phyloP scores from a whole-genome alignment of 2,113 vertebrate genomes.

The Mesembrinibis cayennensis region DNA sequence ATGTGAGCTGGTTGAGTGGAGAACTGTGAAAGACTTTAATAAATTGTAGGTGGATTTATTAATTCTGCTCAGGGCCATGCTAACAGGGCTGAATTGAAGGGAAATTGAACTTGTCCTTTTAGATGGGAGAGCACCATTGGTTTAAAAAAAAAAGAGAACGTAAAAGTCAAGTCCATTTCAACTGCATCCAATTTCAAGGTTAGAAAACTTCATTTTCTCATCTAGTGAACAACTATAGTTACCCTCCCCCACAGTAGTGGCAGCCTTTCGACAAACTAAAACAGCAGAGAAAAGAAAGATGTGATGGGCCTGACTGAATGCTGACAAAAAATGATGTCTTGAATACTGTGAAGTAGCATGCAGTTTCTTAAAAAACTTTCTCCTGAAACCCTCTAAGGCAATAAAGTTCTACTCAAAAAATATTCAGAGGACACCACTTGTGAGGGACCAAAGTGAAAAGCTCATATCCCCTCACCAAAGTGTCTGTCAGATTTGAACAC shows the following conservation, averaged over 20 bases:
- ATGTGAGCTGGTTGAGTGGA: neutral
- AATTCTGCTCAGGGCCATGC: slow-evolving; percentile 1
- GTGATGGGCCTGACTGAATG: neutral
- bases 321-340: neutral
- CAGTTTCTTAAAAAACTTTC: neutral
- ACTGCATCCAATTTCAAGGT: neutral
- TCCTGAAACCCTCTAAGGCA: neutral
- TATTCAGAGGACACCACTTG: neutral
- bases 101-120: slow-evolving; percentile 23
- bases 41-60: slow-evolving; percentile 60
- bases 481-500: neutral
- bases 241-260: fast-evolving
- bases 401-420: neutral
- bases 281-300: neutral
- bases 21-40: slow-evolving; percentile 5
- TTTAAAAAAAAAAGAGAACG: neutral
- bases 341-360: neutral
- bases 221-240: neutral
- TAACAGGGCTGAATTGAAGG: neutral
- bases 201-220: neutral
- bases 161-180: neutral
- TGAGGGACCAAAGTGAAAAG: neutral
- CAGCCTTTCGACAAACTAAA: neutral
- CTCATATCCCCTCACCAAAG: neutral
- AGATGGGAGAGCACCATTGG: neutral